Percentiles rank a stretch among this genome's conserved stretches.
phyloP scores from a whole-genome alignment of 2,888 invertebrate genomes.

The Aphrophora alni region DNA sequence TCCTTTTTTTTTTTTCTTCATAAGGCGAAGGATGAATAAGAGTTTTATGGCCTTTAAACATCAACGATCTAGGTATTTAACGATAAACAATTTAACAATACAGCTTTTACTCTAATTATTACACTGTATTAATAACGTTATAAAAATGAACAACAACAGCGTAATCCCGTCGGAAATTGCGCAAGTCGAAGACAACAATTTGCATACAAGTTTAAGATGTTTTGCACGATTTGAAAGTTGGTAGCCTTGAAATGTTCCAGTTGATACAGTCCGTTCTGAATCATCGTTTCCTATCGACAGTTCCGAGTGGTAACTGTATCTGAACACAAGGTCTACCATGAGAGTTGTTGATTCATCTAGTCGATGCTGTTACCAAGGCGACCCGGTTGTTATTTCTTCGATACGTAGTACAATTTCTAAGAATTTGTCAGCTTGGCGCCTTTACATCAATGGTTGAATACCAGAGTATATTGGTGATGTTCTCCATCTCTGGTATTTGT shows the following conservation, averaged over 20 bases:
- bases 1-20: too few relatives aligned
- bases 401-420: background rate
- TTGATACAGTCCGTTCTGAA: background rate
- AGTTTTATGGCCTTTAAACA: too few relatives aligned
- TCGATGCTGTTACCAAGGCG: background rate
- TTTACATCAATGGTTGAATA: too few relatives aligned
- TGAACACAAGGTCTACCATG: background rate
- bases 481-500: background rate
- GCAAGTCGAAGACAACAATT: background rate
- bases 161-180: background rate
- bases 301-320: background rate
- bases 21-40: too few relatives aligned
- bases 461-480: background rate
- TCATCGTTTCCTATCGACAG: background rate
- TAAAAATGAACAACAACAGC: too few relatives aligned
- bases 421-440: background rate
- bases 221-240: conserved; percentile 4
- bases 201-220: background rate
- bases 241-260: background rate
- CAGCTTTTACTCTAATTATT: too few relatives aligned
- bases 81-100: too few relatives aligned
- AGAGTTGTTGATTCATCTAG: background rate
- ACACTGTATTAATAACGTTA: too few relatives aligned
- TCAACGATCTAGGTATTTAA: too few relatives aligned
- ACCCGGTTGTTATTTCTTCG: background rate